Conservation (phyloP, 2,113 vertebrate genomes). For the Fulica atra region DNA sequence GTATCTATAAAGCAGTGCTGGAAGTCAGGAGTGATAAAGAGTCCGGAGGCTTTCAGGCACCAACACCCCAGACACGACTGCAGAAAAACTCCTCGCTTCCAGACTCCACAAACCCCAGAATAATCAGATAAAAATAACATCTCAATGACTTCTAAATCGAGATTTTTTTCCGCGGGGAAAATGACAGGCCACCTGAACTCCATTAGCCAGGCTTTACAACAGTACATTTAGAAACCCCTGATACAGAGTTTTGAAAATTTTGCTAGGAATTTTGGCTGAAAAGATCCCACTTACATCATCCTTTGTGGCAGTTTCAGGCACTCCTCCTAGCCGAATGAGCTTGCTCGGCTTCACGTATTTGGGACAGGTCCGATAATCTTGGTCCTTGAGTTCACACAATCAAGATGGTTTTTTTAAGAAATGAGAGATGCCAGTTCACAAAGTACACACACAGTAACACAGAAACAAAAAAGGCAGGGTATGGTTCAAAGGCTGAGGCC, state of each 20-base stretch:
- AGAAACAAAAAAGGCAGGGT: not conserved
- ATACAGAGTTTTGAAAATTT: not conserved
- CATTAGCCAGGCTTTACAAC: not conserved
- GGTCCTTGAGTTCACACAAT: constrained; percentile 85
- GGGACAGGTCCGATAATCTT: constrained; percentile 91
- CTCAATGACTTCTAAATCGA: not conserved
- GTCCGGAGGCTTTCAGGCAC: not conserved
- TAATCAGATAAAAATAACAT: not conserved
- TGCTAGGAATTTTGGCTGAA: not conserved
- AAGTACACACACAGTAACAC: not conserved
- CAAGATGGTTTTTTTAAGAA: constrained; percentile 53
- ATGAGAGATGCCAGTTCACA: not conserved
- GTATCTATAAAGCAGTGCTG: not conserved
- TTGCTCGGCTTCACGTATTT: constrained; percentile 89
- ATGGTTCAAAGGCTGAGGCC: not conserved
- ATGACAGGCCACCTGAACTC: not conserved
- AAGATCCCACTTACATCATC: constrained; percentile 84
- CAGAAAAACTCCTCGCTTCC: not conserved
- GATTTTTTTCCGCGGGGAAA: constrained; percentile 7
- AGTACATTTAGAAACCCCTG: not conserved
- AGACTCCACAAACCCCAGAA: not conserved
- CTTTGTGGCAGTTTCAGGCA: constrained; percentile 93
- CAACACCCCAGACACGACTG: not conserved
- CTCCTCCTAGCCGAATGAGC: constrained; percentile 88
- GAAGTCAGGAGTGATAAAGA: not conserved